phyloP scores from a whole-genome alignment of 1,140 invertebrate genomes.

The Drosophila sproati region DNA sequence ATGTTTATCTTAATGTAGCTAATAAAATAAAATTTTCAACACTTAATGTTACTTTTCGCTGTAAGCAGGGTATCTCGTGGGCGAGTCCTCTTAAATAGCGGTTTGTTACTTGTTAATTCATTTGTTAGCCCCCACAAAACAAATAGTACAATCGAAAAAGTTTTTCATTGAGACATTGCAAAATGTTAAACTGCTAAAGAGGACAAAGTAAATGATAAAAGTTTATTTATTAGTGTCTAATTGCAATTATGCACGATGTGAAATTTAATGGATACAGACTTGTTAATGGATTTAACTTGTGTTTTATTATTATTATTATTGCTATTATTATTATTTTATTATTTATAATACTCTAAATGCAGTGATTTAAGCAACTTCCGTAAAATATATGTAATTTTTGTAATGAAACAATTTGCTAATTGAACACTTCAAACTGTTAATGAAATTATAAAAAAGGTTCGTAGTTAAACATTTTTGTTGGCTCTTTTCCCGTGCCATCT shows the following conservation, averaged over 20 bases:
- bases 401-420: too few relatives aligned
- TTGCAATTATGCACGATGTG: background rate
- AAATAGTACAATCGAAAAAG: constrained; percentile 39
- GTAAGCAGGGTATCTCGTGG: background rate
- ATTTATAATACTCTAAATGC: background rate
- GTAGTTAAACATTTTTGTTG: background rate
- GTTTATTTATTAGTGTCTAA: constrained; percentile 1
- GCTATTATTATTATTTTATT: background rate
- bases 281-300: background rate
- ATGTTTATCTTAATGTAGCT: too few relatives aligned
- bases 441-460: too few relatives aligned
- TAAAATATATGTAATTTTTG: too few relatives aligned
- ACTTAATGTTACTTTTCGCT: too few relatives aligned
- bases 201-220: background rate
- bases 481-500: background rate
- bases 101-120: constrained; percentile 5
- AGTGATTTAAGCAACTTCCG: too few relatives aligned
- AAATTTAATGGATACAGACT: background rate
- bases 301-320: background rate
- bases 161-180: constrained; percentile 17
- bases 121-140: constrained; percentile 7
- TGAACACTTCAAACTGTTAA: too few relatives aligned
- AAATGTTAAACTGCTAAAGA: constrained; percentile 2
- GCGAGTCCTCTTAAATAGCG: background rate
- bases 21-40: too few relatives aligned